A percentile compares a stretch with the other conserved stretches of the same genome.
These are phyloP conservation scores for Oscheius sp. DNA, from an alignment of 1,140 invertebrate genomes.

Conservation along the genomic window DNA sequence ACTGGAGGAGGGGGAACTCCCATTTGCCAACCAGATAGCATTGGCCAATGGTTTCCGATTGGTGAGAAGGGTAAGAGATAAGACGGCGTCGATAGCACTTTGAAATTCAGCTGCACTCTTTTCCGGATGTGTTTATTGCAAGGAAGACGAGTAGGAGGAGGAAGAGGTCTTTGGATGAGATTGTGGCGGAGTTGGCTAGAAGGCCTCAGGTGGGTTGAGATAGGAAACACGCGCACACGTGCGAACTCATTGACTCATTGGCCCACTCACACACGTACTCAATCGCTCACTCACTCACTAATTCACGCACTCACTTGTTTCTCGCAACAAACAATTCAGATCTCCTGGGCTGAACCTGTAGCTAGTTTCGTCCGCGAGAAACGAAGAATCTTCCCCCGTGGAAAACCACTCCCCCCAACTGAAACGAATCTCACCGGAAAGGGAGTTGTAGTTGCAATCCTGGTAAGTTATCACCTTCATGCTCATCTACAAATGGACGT, in stretches of 20 bases:
- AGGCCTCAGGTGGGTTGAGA: not conserved
- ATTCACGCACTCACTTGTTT: no score
- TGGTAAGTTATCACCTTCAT: not conserved
- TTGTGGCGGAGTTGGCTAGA: not conserved
- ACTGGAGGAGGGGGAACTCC: not conserved
- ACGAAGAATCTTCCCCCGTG: not conserved
- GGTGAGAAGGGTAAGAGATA: not conserved
- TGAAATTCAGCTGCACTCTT: constrained; percentile 5
- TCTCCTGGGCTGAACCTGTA: constrained; percentile 9
- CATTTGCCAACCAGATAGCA: not conserved
- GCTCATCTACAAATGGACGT: no score
- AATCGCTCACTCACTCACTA: no score
- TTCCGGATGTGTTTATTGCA: not conserved
- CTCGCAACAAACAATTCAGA: not conserved
- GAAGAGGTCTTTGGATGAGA: not conserved
- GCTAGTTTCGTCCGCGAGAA: not conserved
- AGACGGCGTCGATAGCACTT: not conserved
- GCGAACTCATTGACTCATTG: no score
- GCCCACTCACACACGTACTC: no score
- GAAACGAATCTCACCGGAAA: not conserved
- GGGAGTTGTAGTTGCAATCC: not conserved
- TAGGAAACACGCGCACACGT: not conserved
- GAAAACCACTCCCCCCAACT: not conserved
- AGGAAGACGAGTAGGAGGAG: not conserved
- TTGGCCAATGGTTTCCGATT: not conserved